Conservation (phyloP, 2,888 invertebrate genomes). For the Luffia ferchaultella region DNA sequence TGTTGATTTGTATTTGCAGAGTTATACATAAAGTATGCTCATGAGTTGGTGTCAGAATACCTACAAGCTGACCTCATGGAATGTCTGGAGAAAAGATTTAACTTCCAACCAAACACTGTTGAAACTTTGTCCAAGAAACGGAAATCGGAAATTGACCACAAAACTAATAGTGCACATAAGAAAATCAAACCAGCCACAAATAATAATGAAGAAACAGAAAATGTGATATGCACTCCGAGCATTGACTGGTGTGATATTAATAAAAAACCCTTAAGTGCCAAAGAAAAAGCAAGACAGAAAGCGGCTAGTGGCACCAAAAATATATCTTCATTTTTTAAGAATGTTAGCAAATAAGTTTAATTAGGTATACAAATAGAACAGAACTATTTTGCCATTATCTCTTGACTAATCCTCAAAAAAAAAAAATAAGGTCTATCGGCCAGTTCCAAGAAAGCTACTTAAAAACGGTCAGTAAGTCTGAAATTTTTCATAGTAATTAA, state of each 20-base stretch:
- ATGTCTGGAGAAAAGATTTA: conserved; percentile 70
- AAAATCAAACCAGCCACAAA: conserved; percentile 38
- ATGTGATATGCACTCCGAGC: conserved; percentile 35
- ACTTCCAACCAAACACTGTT: conserved; percentile 69
- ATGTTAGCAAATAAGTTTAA: no score
- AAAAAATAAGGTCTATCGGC: no score
- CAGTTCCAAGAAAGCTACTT: no score
- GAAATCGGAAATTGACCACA: conserved; percentile 50
- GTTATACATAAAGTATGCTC: conserved; percentile 75
- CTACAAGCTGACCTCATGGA: conserved; percentile 73
- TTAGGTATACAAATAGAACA: no score
- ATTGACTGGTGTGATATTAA: conserved; percentile 37
- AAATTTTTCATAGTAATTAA: no score
- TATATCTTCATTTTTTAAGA: conserved; percentile 82
- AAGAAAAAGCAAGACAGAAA: conserved; percentile 79
- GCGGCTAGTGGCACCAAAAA: conserved; percentile 82
- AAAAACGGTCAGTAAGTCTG: no score
- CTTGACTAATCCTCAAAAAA: no score
- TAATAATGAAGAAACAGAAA: conserved; percentile 33
- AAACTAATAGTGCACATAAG: conserved; percentile 38
- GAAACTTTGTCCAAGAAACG: conserved; percentile 57
- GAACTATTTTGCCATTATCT: no score
- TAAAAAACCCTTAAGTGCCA: conserved; percentile 67
- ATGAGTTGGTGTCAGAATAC: conserved; percentile 83
- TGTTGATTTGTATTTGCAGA: no score